Evolutionary conservation across 2,797 vertebrate genomes (phyloP).

Genomic region (Cryptoprocta ferox): DNA sequence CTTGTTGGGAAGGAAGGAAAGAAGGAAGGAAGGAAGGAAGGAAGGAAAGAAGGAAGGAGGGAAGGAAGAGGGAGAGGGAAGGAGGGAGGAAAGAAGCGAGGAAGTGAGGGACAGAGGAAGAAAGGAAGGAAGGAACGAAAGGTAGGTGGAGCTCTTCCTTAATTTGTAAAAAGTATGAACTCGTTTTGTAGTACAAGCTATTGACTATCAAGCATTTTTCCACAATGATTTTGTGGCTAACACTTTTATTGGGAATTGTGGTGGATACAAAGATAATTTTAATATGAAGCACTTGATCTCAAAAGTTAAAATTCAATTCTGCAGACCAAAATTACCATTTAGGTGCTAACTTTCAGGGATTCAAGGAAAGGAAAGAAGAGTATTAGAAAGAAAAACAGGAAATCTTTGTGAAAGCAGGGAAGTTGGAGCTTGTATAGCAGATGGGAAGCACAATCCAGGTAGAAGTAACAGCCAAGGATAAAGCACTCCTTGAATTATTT

Average conservation of each 20-base stretch:
- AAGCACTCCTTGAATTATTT: background rate
- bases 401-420: background rate
- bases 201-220: background rate
- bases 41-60: accelerated
- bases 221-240: background rate
- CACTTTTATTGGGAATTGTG: background rate
- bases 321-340: background rate
- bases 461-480: background rate
- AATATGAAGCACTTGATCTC: background rate
- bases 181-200: background rate
- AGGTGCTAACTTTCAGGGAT: background rate
- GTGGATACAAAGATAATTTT: background rate
- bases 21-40: background rate
- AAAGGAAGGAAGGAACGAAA: background rate
- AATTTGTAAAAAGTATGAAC: background rate
- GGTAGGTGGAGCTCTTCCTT: background rate
- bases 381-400: background rate
- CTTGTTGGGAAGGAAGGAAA: background rate
- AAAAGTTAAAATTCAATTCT: background rate
- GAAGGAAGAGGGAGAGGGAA: accelerated
- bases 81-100: background rate
- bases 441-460: background rate
- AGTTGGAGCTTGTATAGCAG: background rate
- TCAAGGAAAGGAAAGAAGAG: background rate
- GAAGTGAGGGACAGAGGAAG: accelerated